These are phyloP conservation scores for Tapirus indicus DNA, from an alignment of 2,797 vertebrate genomes.

Conservation along the genomic window DNA sequence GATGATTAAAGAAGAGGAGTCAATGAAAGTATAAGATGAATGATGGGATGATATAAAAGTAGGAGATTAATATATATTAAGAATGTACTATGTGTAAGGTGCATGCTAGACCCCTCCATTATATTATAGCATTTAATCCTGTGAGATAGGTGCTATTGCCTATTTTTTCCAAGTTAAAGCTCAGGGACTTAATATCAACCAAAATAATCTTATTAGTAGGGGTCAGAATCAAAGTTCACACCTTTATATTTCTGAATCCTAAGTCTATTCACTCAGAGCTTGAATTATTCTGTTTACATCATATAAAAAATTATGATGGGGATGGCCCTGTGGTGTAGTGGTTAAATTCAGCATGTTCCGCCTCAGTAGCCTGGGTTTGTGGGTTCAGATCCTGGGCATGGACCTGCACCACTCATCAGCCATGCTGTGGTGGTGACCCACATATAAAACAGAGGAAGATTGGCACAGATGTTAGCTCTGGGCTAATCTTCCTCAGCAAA, in stretches of 20 bases:
- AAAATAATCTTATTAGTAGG: neutral
- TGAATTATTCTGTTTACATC: neutral
- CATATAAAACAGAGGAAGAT: no score
- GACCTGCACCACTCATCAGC: no score
- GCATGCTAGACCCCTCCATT: neutral
- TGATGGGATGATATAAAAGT: neutral
- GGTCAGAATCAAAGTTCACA: neutral
- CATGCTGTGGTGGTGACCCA: no score
- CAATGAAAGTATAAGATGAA: neutral
- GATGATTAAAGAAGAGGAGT: neutral
- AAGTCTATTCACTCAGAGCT: neutral
- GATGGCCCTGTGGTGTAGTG: no score
- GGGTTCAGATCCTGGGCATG: no score
- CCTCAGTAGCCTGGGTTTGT: no score
- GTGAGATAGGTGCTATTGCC: neutral
- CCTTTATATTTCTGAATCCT: neutral
- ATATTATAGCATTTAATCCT: neutral
- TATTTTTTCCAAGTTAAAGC: conserved; percentile 4
- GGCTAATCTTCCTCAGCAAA: no score
- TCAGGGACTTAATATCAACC: neutral
- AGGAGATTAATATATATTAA: neutral
- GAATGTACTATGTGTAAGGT: neutral
- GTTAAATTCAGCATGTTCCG: no score
- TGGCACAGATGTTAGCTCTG: no score
- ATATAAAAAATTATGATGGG: neutral